Evolutionary conservation across 2,797 vertebrate species (phyloP), one percentile per base, ranked within the genome.

Genomic region (Spatula versicolor): DNA sequence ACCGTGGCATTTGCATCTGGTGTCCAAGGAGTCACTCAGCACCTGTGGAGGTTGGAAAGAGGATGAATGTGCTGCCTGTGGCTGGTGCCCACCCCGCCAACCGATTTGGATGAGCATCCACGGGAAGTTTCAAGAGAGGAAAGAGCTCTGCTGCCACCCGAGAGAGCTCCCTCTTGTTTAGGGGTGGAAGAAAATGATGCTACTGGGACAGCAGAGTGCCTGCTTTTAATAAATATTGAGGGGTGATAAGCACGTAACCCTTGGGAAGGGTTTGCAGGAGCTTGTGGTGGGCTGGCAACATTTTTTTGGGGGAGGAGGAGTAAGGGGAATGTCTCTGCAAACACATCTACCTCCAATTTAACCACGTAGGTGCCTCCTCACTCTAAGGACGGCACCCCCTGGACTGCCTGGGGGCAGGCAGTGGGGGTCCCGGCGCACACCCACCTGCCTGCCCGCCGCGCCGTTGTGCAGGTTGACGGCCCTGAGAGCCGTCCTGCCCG

Each of bases 1-100:
- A 3, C 98, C 98, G 0, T 98, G 98, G 83, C 98, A 98, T 77
- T 98, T 98, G 83, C 98, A 98, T 90, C 97, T 98, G 82, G 97
- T 98, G 20, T 98, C 97, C 94, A 98, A 50, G 35, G 98, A 97
- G 62, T 98, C 98, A 21, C 96, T 95, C 76, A 98, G 96, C 22
- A 96, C 96, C 98, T 98, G 89, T 30, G 86, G 71, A 76, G 58
- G 23, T 55, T 52, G 41, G n/a, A 23, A 54, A 67, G 39, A 3
- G 13, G 39, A 7, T 5, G 20, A 19, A 31, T 14, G 60, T 13
- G 5, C 26, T 76, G 71, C 33, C 60, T 56, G 17, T 30, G 73
- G 50, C 80, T 37, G 48, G 41, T 33, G 6, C 52, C n/a, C 50
- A 33, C 23, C 25, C 33, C 16, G 5, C 2, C 0, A 5, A 16